Conservation (phyloP, 2,797 vertebrate species). For the Gymnopithys bicolor region DNA sequence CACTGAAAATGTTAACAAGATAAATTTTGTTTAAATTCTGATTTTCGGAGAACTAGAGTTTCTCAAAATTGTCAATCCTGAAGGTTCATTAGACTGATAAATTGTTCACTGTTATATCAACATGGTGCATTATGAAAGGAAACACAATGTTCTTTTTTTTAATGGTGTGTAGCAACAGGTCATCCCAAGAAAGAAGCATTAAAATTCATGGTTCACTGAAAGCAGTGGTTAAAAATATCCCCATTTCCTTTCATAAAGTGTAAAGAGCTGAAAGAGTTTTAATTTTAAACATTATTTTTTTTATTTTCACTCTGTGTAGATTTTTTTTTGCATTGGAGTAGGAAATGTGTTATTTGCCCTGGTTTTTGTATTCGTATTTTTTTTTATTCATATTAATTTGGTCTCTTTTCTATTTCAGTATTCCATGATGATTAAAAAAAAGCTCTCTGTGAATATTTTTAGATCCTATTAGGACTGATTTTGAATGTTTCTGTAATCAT, state of each 20-base stretch:
- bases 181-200: neutral
- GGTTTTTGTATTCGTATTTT: neutral
- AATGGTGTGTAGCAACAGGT: constrained; percentile 20
- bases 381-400: neutral
- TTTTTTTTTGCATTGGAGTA: neutral
- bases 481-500: neutral
- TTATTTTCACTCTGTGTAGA: neutral
- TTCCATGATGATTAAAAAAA: neutral
- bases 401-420: neutral
- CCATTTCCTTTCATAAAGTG: neutral
- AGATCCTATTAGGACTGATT: neutral
- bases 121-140: neutral
- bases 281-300: neutral
- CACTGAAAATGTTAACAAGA: neutral
- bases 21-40: neutral
- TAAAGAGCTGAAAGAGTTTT: neutral
- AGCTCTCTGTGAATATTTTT: neutral
- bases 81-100: constrained; percentile 2
- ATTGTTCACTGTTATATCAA: neutral
- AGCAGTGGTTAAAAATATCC: neutral
- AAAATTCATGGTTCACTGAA: constrained; percentile 2
- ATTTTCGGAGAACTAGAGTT: neutral
- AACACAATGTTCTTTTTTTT: constrained; percentile 7
- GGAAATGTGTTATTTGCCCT: neutral
- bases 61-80: neutral